These are phyloP conservation scores for Pagetopsis macropterus DNA, from an alignment of 2,797 vertebrate genomes.

Conservation along the genomic window DNA sequence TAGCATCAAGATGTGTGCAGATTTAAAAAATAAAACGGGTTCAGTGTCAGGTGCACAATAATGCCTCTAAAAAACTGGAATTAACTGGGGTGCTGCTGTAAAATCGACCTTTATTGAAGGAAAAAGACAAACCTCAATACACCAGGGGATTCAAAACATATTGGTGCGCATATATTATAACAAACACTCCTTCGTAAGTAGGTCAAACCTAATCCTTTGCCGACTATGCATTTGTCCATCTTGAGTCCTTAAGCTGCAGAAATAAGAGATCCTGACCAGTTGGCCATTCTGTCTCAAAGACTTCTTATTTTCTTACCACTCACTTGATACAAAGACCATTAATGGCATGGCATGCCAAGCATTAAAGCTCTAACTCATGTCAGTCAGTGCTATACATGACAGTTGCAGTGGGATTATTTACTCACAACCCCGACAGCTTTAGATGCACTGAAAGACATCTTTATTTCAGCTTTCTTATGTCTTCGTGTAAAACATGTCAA, in stretches of 20 bases:
- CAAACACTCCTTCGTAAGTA: background rate
- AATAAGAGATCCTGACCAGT: slow-evolving; percentile 43
- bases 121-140: background rate
- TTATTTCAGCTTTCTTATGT: slow-evolving; percentile 4
- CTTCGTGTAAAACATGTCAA: slow-evolving; percentile 20
- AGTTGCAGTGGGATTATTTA: slow-evolving; percentile 40
- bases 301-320: slow-evolving; percentile 17
- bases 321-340: slow-evolving; percentile 50
- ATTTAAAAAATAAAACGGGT: background rate
- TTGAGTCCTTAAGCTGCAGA: slow-evolving; percentile 27
- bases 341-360: slow-evolving; percentile 45
- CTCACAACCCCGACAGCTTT: slow-evolving; percentile 17
- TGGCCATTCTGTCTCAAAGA: slow-evolving; percentile 19
- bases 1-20: too few relatives aligned
- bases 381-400: slow-evolving; percentile 36
- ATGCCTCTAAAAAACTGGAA: background rate
- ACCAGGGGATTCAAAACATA: too few relatives aligned
- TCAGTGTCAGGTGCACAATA: background rate
- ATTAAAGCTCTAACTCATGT: slow-evolving; percentile 49
- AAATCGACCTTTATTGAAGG: background rate
- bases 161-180: background rate
- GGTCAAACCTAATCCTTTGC: background rate
- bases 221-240: background rate
- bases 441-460: background rate
- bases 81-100: background rate